Conservation (phyloP, 2,888 invertebrate genomes). For the Rhaphigaster nebulosa region DNA sequence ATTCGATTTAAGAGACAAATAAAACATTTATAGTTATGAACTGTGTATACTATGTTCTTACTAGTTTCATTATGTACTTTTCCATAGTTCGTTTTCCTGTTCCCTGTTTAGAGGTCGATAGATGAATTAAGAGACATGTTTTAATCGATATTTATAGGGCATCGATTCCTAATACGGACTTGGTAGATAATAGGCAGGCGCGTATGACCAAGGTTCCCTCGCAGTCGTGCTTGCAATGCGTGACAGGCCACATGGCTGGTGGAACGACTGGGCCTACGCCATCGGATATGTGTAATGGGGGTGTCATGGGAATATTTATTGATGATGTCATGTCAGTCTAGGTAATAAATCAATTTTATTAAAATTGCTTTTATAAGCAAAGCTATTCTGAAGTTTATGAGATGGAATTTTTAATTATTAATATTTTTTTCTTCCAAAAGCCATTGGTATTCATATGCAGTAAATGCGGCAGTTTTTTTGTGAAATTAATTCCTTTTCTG, state of each 20-base stretch:
- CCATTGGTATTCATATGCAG: no score
- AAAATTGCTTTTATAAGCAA: neutral
- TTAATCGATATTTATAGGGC: neutral
- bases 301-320: neutral
- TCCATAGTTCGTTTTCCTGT: neutral
- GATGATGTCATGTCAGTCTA: neutral
- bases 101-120: neutral
- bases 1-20: no score
- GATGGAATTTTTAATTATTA: no score
- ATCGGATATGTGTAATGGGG: neutral
- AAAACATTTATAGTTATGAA: no score
- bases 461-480: no score
- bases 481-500: no score
- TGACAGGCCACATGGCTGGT: neutral
- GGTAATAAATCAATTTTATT: neutral
- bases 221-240: neutral
- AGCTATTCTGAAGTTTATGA: neutral
- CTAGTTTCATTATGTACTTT: neutral
- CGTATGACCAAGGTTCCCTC: neutral
- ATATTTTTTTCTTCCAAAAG: no score
- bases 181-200: neutral
- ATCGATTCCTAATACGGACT: neutral
- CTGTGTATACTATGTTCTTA: no score
- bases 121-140: neutral
- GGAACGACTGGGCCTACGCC: neutral